Evolutionary conservation across 2,113 vertebrate genomes (phyloP), one percentile per base, ranked within the genome.

Genomic region (Typhlomys cinereus): DNA sequence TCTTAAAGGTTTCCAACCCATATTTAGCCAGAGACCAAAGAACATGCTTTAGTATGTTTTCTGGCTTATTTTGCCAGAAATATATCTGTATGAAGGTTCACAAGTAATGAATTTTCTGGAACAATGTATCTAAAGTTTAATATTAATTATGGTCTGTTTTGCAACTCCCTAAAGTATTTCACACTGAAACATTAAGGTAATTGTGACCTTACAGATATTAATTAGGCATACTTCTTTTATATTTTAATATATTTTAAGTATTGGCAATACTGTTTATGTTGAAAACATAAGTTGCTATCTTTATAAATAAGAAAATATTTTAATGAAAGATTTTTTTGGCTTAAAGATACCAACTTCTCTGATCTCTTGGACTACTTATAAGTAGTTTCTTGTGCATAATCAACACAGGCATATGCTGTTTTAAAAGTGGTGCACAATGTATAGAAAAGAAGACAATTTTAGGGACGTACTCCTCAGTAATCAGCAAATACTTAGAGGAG

Each of bases 301-400:
- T 85, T 93, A 11, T n/a, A 17, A 81, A 85, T 82, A 80, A 79
- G n/a, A 83, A 91, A 48, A 7, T 92, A 62, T 18, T 93, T 75
- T 48, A 89, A 64, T 88, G 48, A 66, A 7, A 7, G 50, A 27
- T 34, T 90, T 75, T 88, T 62, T 89, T 90, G 34, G 23, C 64
- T 86, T 88, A 23, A 88, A 57, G 93, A 62, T 78, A 91, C 78
- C 41, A 50, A 70, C 39, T 91, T 71, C 23, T 46, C 36, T 83
- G 21, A 21, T 50, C 13, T 64, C 6, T 3, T 74, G 4, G 15
- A 69, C 31, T 84, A 7, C 27, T 17, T 48, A 90, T 69, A 36
- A 82, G 46, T 88, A 75, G 62, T 76, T 67, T 71, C 36, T 54
- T 86, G 76, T 88, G 36, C 29, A 57, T 84, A 66, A 39, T 83